A percentile compares a stretch with the other conserved stretches of the same genome.
Evolutionary conservation across 1,140 invertebrate genomes (phyloP).

Genomic region (Apis florea): DNA sequence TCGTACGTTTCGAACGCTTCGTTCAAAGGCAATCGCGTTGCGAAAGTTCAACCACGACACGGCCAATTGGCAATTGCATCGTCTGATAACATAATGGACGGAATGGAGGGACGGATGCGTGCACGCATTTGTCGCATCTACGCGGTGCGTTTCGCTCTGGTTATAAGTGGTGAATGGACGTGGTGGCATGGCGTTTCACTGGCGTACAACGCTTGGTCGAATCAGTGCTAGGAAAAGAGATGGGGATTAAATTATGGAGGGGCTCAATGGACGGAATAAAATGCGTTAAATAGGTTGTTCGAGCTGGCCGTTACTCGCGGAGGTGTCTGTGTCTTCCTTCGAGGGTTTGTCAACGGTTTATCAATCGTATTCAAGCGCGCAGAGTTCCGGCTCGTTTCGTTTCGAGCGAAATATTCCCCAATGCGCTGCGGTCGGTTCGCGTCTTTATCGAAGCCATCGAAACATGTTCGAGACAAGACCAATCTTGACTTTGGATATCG

Average conservation of each 20-base stretch:
- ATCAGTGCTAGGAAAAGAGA: constrained; percentile 4
- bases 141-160: constrained; percentile 56
- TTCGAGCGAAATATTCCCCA: no score
- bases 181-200: neutral
- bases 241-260: constrained; percentile 17
- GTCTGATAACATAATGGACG: constrained; percentile 75
- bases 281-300: constrained; percentile 23
- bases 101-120: constrained; percentile 60
- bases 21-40: constrained; percentile 43
- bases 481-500: no score
- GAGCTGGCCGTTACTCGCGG: neutral
- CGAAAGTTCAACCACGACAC: constrained; percentile 63
- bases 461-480: no score
- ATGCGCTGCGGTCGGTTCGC: no score
- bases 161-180: constrained; percentile 47
- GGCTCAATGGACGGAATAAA: constrained; percentile 19
- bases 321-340: neutral
- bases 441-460: no score
- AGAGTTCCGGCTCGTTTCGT: no score
- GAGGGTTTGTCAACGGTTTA: no score
- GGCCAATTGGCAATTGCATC: constrained; percentile 73
- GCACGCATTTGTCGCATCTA: constrained; percentile 56
- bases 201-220: no score
- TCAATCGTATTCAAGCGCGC: no score
- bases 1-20: neutral